A percentile compares a stretch with the other conserved stretches of the same genome.
Evolutionary conservation across 2,113 vertebrate species (phyloP).

Genomic region (Chloropsis cyanopogon): DNA sequence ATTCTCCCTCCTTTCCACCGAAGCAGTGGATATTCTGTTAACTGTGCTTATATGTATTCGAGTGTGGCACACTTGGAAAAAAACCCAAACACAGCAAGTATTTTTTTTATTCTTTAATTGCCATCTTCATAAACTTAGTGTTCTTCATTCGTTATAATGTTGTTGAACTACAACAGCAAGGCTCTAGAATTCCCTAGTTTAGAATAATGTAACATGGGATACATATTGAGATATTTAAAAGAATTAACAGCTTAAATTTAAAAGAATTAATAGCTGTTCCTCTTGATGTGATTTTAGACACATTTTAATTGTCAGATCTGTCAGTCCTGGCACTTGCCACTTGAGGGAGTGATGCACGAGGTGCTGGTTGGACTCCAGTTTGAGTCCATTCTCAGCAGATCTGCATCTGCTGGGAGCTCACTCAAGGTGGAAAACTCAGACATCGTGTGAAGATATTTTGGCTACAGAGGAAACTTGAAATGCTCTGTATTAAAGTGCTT

Average conservation of each 20-base stretch:
- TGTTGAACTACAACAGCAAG: not conserved
- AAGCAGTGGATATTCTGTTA: not conserved
- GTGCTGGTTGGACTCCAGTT: not conserved
- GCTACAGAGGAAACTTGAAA: not conserved
- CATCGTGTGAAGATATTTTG: not conserved
- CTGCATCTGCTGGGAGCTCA: not conserved
- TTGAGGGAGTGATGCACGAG: not conserved
- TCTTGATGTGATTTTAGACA: not conserved
- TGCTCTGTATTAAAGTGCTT: not conserved
- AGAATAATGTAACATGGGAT: not conserved
- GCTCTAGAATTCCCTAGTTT: not conserved
- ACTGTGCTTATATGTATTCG: not conserved
- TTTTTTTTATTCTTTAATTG: not conserved
- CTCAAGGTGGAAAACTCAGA: not conserved
- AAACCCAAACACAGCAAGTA: not conserved
- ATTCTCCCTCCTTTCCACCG: not conserved
- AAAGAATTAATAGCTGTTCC: not conserved
- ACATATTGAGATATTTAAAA: not conserved
- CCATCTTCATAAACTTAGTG: not conserved
- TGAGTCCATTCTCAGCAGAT: not conserved
- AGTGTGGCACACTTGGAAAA: not conserved
- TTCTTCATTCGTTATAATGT: not conserved
- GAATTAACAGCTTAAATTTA: not conserved
- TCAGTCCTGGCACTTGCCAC: not conserved
- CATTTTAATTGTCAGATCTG: not conserved